phyloP scores from a whole-genome alignment of 2,113 vertebrate species.

The Leuciscus idus region DNA sequence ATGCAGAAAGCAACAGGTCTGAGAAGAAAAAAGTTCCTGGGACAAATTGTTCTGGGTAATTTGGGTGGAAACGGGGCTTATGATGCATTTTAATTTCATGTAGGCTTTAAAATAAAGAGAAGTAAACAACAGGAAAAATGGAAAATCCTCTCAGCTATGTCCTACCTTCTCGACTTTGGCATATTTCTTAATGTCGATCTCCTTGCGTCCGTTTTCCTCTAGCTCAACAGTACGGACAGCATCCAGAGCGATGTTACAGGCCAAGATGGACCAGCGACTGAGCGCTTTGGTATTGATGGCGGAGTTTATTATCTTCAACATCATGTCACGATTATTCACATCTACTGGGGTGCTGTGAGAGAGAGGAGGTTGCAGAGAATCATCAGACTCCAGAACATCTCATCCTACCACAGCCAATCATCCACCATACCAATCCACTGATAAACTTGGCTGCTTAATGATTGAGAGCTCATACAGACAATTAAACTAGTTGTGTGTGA shows the following conservation, averaged over 20 bases:
- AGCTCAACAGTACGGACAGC: constrained; percentile 90
- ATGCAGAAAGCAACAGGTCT: too few species aligned
- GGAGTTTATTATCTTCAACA: constrained; percentile 94
- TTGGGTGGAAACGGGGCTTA: too few species aligned
- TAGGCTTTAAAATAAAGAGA: not conserved
- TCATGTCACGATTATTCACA: constrained; percentile 82
- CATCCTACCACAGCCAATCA: not conserved
- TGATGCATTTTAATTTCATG: not conserved
- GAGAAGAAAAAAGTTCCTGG: too few species aligned
- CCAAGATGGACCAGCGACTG: constrained; percentile 83
- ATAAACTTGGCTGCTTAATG: not conserved
- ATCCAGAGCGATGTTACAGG: constrained; percentile 85
- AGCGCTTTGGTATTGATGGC: constrained; percentile 88
- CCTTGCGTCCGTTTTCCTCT: constrained; percentile 90
- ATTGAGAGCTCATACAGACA: not conserved
- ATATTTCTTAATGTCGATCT: constrained; percentile 98
- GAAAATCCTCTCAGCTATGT: not conserved
- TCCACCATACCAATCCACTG: not conserved
- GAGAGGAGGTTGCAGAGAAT: not conserved
- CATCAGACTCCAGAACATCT: constrained; percentile 41
- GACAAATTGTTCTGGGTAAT: too few species aligned
- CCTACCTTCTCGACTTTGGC: constrained; percentile 93
- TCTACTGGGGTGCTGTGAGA: constrained; percentile 84
- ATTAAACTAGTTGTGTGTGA: not conserved
- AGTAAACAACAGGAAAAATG: not conserved